These are phyloP conservation scores for Martes martes DNA, from an alignment of 2,113 vertebrate genomes.

Conservation along the genomic window DNA sequence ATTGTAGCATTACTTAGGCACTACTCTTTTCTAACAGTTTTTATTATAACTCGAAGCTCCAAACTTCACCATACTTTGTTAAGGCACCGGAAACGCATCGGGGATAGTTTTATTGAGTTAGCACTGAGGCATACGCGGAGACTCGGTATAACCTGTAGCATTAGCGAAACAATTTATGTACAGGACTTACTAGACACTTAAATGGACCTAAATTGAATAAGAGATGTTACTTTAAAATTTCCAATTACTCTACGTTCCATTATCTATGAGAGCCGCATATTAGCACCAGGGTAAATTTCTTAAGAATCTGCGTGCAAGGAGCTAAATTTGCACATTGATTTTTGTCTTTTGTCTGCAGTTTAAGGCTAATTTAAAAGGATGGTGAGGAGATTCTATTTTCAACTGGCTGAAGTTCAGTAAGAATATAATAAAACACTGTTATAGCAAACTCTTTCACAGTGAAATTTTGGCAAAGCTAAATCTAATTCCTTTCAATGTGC, in stretches of 20 bases:
- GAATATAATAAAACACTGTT: constrained; percentile 67
- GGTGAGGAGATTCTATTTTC: constrained; percentile 61
- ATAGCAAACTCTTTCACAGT: constrained; percentile 57
- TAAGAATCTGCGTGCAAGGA: not conserved
- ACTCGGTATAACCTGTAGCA: not conserved
- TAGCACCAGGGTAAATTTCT: constrained; percentile 7
- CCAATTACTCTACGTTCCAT: not conserved
- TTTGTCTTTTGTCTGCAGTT: constrained; percentile 69
- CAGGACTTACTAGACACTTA: not conserved
- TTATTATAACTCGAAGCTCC: not conserved
- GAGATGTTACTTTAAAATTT: not conserved
- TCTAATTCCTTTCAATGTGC: constrained; percentile 52
- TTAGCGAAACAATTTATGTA: not conserved
- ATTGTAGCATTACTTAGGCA: not conserved
- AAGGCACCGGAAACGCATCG: not conserved
- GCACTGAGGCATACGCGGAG: rapidly evolving
- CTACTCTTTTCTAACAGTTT: not conserved
- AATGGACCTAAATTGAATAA: not conserved
- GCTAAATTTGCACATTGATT: constrained; percentile 66
- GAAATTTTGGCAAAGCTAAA: constrained; percentile 60
- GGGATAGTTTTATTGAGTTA: not conserved
- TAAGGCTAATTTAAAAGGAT: constrained; percentile 64
- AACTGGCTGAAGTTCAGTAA: constrained; percentile 49
- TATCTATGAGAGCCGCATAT: not conserved
- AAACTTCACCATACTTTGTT: not conserved